Percentiles rank a stretch among this genome's conserved stretches.
Evolutionary conservation across 2,113 vertebrate genomes (phyloP).

Genomic region (Aphelocoma coerulescens): DNA sequence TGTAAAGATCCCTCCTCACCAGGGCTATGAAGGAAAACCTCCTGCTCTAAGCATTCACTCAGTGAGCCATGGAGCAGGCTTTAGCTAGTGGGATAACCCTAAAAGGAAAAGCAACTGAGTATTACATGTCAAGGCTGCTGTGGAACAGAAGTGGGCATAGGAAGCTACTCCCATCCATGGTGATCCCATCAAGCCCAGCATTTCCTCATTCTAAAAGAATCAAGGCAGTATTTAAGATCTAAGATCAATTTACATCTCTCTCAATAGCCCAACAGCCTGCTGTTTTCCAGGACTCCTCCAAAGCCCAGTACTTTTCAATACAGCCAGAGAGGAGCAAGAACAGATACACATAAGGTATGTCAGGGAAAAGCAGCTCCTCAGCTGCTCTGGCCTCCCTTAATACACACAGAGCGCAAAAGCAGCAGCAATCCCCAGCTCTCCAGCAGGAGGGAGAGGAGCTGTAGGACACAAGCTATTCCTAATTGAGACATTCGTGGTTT

Average conservation of each 20-base stretch:
- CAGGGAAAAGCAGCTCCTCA: background rate
- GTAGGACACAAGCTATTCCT: background rate
- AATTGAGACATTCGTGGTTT: conserved; percentile 21
- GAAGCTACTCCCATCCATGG: background rate
- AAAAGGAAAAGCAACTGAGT: conserved; percentile 15
- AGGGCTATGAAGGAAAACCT: conserved; percentile 2
- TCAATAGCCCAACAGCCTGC: background rate
- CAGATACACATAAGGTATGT: accelerated
- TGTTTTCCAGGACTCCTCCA: background rate
- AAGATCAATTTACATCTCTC: background rate
- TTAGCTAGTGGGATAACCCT: conserved; percentile 24
- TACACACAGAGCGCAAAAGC: background rate
- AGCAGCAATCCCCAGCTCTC: background rate
- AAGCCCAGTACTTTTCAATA: background rate
- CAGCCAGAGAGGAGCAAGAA: background rate
- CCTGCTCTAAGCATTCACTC: background rate
- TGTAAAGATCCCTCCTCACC: background rate
- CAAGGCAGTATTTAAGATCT: background rate
- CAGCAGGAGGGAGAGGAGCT: background rate
- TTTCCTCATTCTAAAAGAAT: background rate
- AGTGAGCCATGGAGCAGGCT: background rate
- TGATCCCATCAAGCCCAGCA: background rate
- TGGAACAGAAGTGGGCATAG: background rate
- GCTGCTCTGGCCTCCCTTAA: background rate
- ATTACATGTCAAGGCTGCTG: background rate